phyloP scores from a whole-genome alignment of 2,888 invertebrate genomes.

The Allygus modestus region DNA sequence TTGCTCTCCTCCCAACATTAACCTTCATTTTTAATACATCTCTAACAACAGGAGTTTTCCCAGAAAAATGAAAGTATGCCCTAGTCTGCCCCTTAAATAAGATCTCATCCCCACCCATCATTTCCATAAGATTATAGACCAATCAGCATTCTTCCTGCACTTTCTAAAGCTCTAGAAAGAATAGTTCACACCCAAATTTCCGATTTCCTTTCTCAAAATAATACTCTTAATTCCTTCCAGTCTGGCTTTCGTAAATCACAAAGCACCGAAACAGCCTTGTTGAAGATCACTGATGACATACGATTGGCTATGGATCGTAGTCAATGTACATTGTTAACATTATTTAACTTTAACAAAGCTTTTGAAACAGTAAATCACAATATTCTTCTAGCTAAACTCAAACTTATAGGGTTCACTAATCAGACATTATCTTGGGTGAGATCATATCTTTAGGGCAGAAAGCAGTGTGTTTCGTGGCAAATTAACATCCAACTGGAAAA shows the following conservation, averaged over 20 bases:
- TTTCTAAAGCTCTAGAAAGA: constrained; percentile 30
- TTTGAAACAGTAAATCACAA: constrained; percentile 9
- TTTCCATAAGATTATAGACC: constrained; percentile 21
- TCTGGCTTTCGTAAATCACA: not conserved
- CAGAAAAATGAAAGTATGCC: constrained; percentile 28
- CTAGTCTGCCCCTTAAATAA: constrained; percentile 29
- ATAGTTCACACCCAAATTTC: constrained; percentile 21
- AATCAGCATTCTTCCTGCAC: constrained; percentile 34
- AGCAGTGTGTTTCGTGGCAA: constrained; percentile 2
- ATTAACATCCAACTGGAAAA: not conserved
- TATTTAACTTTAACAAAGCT: constrained; percentile 26
- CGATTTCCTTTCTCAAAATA: not conserved
- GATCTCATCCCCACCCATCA: constrained; percentile 31
- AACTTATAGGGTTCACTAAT: not conserved
- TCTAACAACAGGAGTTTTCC: constrained; percentile 3
- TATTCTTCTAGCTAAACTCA: not conserved
- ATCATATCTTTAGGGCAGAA: not conserved
- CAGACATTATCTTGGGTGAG: not conserved
- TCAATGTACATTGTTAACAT: not conserved
- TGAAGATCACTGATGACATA: constrained; percentile 22
- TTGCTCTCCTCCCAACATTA: not conserved
- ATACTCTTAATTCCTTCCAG: constrained; percentile 6
- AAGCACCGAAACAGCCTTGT: constrained; percentile 9
- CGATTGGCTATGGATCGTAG: constrained; percentile 30
- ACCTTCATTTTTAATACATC: constrained; percentile 11